Conservation (phyloP, 2,113 vertebrate species). For the Sebastes fasciatus region DNA sequence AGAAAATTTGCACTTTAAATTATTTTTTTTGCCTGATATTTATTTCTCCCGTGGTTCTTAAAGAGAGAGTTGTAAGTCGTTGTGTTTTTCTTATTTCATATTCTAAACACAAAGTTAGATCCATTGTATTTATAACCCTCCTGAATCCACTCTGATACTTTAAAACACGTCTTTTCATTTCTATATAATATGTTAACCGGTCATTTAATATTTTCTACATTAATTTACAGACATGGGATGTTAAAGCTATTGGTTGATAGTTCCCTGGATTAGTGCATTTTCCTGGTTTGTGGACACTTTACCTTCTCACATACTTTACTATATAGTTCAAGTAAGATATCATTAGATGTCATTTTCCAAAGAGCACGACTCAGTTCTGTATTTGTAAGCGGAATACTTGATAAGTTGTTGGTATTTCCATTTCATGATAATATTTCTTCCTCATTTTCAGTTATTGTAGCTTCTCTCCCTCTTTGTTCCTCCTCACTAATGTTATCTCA, state of each 20-base stretch:
- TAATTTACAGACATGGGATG: background rate
- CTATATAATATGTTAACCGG: background rate
- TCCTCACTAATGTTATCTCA: too few relatives aligned
- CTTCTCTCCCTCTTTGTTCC: too few relatives aligned
- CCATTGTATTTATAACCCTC: background rate
- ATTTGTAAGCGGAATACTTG: too few relatives aligned
- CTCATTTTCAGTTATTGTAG: too few relatives aligned
- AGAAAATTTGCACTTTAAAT: conserved; percentile 83
- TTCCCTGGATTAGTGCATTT: background rate
- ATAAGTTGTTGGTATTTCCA: too few relatives aligned
- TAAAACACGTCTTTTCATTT: background rate
- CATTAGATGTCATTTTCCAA: too few relatives aligned
- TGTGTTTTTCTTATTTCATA: background rate
- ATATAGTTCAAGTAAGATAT: too few relatives aligned
- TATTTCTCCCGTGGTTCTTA: background rate
- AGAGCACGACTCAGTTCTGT: too few relatives aligned
- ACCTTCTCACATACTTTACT: too few relatives aligned
- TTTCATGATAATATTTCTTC: too few relatives aligned
- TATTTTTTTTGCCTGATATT: conserved; percentile 46
- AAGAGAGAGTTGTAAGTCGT: background rate
- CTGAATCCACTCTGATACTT: background rate
- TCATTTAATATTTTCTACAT: background rate
- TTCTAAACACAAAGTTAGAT: background rate
- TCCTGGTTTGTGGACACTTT: background rate
- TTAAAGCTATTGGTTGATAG: background rate